Evolutionary conservation across 2,888 invertebrate genomes (phyloP).

Genomic region (Ormyrus nitidulus): DNA sequence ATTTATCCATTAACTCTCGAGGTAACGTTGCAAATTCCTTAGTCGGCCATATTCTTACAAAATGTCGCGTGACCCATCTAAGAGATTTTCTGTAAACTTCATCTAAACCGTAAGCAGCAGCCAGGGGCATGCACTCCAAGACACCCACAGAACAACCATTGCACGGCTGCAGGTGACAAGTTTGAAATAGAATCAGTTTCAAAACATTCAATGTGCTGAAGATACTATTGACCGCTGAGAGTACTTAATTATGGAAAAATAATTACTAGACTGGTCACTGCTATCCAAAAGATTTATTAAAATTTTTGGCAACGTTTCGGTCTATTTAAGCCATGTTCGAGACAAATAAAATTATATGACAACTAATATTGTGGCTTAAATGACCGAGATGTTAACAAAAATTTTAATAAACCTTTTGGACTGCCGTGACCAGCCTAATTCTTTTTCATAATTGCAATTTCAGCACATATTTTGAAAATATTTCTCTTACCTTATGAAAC

Average conservation of each 20-base stretch:
- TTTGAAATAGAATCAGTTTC: no score
- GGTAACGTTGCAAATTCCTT: conserved; percentile 91
- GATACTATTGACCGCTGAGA: no score
- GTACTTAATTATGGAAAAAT: background rate
- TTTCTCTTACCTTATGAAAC: conserved; percentile 86
- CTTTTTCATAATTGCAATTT: no score
- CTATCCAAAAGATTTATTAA: no score
- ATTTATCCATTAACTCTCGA: conserved; percentile 88
- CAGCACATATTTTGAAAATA: background rate
- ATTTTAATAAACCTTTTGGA: background rate
- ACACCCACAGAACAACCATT: conserved; percentile 91
- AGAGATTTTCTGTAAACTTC: conserved; percentile 91
- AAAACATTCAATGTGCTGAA: no score
- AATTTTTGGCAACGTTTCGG: no score
- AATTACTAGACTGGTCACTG: background rate
- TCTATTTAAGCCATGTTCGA: no score
- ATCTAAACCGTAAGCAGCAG: conserved; percentile 90
- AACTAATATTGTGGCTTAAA: no score
- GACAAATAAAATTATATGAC: no score
- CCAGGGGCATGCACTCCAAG: conserved; percentile 90
- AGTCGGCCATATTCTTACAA: conserved; percentile 93
- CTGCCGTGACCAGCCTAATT: no score
- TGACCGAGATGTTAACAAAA: no score
- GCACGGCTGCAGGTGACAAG: conserved; percentile 83
- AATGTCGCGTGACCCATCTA: conserved; percentile 91